These are phyloP conservation scores for Euproctis similis DNA, from an alignment of 2,888 invertebrate species.

Conservation along the genomic window DNA sequence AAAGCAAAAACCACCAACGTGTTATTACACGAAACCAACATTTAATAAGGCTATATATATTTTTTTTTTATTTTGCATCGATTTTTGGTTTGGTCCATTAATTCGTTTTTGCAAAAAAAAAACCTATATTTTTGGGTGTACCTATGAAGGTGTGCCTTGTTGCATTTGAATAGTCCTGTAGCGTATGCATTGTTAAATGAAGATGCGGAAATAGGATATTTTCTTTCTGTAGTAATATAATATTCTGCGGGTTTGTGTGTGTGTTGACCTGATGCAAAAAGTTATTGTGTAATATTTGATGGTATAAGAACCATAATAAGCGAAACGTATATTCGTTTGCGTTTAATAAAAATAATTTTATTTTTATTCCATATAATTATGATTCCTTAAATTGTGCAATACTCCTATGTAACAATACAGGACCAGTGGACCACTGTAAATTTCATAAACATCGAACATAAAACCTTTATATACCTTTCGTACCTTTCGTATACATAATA, in stretches of 20 bases:
- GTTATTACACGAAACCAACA: slow-evolving; percentile 75
- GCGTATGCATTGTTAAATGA: slow-evolving; percentile 70
- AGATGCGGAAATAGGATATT: slow-evolving; percentile 77
- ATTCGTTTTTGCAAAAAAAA: slow-evolving; percentile 67
- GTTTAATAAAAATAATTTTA: too few relatives aligned
- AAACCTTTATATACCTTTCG: too few relatives aligned
- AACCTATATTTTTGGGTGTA: slow-evolving; percentile 52
- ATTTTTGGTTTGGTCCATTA: slow-evolving; percentile 75
- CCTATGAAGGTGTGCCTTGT: slow-evolving; percentile 49
- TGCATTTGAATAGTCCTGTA: slow-evolving; percentile 71
- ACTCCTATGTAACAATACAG: too few relatives aligned
- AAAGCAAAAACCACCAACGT: slow-evolving; percentile 72
- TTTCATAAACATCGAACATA: too few relatives aligned
- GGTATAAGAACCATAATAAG: too few relatives aligned
- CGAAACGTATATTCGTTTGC: too few relatives aligned
- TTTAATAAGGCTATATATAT: slow-evolving; percentile 73
- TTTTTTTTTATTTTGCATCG: slow-evolving; percentile 70
- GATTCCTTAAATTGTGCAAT: too few relatives aligned
- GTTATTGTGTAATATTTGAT: slow-evolving; percentile 43
- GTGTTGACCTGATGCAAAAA: slow-evolving; percentile 64
- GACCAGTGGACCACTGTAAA: too few relatives aligned
- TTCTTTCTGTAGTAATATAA: slow-evolving; percentile 74
- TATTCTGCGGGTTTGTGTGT: slow-evolving; percentile 67
- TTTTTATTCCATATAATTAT: too few relatives aligned
- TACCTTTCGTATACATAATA: too few relatives aligned